Percentiles rank a stretch among this genome's conserved stretches.
Conservation (phyloP, 2,888 invertebrate species). For the Netelia melanura region DNA sequence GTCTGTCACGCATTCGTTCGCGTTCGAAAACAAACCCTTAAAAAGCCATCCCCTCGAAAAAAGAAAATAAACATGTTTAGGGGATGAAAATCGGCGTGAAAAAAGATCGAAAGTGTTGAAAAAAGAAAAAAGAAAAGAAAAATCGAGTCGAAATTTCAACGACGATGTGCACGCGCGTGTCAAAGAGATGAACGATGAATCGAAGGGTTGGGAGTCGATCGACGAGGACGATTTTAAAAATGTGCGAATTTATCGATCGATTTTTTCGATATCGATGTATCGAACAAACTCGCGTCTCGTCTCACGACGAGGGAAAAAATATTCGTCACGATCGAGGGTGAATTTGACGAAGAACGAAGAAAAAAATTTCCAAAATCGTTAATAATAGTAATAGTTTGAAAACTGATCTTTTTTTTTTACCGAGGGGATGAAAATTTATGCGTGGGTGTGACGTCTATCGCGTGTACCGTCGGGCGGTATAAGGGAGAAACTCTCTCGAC, state of each 20-base stretch:
- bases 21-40: not conserved
- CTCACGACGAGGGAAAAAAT: not conserved
- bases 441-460: not conserved
- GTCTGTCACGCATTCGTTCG: not conserved
- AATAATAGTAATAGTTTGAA: not conserved
- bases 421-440: constrained; percentile 18
- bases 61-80: not conserved
- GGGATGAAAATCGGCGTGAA: not conserved
- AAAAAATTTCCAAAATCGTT: not conserved
- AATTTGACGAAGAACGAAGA: not conserved
- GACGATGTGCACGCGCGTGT: not conserved
- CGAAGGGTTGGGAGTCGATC: not conserved
- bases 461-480: not conserved
- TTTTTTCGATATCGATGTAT: constrained; percentile 11
- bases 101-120: not conserved
- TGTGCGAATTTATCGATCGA: not conserved
- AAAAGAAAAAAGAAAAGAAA: not conserved
- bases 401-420: not conserved
- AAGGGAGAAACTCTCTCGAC: constrained; percentile 2
- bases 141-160: not conserved
- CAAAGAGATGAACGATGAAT: too few relatives aligned
- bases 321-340: not conserved
- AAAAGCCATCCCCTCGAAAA: not conserved
- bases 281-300: not conserved
- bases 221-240: not conserved